Percentiles rank a stretch among this genome's conserved stretches.
Evolutionary conservation across 2,888 invertebrate genomes (phyloP).

Genomic region (Aleiodes alternator): DNA sequence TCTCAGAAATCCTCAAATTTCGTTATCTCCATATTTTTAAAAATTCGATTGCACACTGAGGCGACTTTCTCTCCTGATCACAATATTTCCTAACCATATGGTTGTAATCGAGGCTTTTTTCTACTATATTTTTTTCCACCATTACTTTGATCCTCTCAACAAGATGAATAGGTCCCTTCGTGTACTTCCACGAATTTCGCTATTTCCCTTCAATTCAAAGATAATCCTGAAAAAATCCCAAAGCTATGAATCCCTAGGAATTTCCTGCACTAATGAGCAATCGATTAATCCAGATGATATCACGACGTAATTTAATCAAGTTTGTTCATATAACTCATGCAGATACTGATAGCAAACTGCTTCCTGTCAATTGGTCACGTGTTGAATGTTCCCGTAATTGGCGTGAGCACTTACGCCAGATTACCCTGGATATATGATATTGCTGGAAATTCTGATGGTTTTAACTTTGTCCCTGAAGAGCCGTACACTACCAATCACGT

Average conservation of each 20-base stretch:
- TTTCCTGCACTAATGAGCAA: neutral
- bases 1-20: too few relatives aligned
- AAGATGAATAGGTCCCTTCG: too few relatives aligned
- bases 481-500: slow-evolving; percentile 34
- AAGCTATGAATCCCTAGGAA: too few relatives aligned
- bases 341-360: slow-evolving; percentile 53
- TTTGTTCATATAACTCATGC: slow-evolving; percentile 64
- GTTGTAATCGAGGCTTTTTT: too few relatives aligned
- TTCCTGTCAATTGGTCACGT: slow-evolving; percentile 54
- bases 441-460: slow-evolving; percentile 49
- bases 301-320: neutral
- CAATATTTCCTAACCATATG: too few relatives aligned
- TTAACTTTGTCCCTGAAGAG: slow-evolving; percentile 48
- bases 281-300: neutral
- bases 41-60: neutral
- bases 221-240: too few relatives aligned
- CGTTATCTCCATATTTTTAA: too few relatives aligned
- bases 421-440: slow-evolving; percentile 51
- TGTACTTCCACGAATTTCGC: too few relatives aligned
- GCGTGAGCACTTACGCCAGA: slow-evolving; percentile 41
- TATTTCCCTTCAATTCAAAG: neutral
- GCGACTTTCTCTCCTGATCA: too few relatives aligned
- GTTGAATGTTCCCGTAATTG: slow-evolving; percentile 54
- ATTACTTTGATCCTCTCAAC: too few relatives aligned
- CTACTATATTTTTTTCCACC: too few relatives aligned